Conservation (phyloP, 2,113 vertebrate species). For the Steatornis caripensis region DNA sequence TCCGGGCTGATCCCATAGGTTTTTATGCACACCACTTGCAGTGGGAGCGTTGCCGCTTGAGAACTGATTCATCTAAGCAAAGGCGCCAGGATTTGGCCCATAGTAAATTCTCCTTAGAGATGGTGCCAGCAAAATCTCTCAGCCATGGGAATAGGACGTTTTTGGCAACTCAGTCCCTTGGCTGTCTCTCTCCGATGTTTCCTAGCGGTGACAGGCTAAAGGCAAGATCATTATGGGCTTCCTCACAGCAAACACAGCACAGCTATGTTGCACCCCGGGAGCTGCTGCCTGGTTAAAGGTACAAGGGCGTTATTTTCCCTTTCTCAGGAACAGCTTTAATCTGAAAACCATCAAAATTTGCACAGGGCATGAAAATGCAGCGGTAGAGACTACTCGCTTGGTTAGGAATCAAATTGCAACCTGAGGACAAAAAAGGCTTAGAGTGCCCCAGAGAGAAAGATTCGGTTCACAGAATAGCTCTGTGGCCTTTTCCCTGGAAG, state of each 20-base stretch:
- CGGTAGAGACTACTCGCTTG: background rate
- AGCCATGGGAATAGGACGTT: slow-evolving; percentile 67
- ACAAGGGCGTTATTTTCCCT: slow-evolving; percentile 14
- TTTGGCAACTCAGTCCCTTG: slow-evolving; percentile 53
- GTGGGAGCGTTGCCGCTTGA: slow-evolving; percentile 18
- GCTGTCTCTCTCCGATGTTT: slow-evolving; percentile 59
- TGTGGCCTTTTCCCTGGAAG: background rate
- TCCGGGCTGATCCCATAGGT: background rate
- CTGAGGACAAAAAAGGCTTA: background rate
- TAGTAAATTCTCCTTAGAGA: slow-evolving; percentile 53
- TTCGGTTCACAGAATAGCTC: background rate
- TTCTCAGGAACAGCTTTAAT: background rate
- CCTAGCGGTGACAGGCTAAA: slow-evolving; percentile 62
- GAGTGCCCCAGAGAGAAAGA: background rate
- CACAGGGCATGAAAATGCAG: background rate
- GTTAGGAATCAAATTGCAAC: background rate
- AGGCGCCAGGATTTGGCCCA: slow-evolving; percentile 45
- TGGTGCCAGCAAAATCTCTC: slow-evolving; percentile 50
- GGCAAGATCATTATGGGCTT: slow-evolving; percentile 69
- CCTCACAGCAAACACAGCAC: slow-evolving; percentile 53
- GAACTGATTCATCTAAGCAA: slow-evolving; percentile 20
- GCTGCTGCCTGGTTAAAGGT: slow-evolving; percentile 37
- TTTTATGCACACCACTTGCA: background rate
- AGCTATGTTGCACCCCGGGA: slow-evolving; percentile 67
- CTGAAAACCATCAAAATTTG: slow-evolving; percentile 8